Conservation (phyloP, 2,888 invertebrate species). For the Hemithea aestivaria region DNA sequence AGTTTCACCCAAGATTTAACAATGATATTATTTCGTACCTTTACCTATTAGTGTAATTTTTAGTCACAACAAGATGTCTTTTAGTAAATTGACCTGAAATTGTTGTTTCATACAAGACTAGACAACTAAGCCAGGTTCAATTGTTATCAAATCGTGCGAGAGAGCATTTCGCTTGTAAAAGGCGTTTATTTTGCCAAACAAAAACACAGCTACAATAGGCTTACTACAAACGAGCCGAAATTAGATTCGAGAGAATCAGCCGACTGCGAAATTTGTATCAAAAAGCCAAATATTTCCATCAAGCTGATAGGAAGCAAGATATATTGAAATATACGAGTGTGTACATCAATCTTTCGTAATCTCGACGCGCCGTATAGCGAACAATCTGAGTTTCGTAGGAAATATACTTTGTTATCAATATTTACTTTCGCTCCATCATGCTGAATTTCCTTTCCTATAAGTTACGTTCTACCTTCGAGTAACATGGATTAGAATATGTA, state of each 20-base stretch:
- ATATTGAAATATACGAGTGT: constrained; percentile 26
- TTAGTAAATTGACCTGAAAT: no score
- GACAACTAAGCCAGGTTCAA: no score
- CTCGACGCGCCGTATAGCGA: constrained; percentile 22
- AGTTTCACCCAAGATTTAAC: no score
- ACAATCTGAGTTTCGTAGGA: constrained; percentile 17
- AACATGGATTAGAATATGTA: constrained; percentile 1
- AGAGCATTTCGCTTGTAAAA: no score
- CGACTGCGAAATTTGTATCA: constrained; percentile 25
- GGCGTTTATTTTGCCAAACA: background rate
- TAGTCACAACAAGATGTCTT: no score
- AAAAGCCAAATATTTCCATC: constrained; percentile 27
- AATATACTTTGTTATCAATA: constrained; percentile 27
- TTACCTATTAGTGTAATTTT: no score
- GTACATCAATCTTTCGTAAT: constrained; percentile 29
- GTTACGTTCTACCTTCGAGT: constrained; percentile 7
- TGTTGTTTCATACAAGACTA: no score
- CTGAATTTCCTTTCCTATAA: constrained; percentile 19
- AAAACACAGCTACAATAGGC: background rate
- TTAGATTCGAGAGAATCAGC: constrained; percentile 25
- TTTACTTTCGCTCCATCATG: constrained; percentile 26
- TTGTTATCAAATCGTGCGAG: no score
- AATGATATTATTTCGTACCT: no score
- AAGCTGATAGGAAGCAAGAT: constrained; percentile 24
- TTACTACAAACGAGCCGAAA: constrained; percentile 21